Evolutionary conservation across 2,888 invertebrate genomes (phyloP).

Genomic region (Tiliacea citrago): DNA sequence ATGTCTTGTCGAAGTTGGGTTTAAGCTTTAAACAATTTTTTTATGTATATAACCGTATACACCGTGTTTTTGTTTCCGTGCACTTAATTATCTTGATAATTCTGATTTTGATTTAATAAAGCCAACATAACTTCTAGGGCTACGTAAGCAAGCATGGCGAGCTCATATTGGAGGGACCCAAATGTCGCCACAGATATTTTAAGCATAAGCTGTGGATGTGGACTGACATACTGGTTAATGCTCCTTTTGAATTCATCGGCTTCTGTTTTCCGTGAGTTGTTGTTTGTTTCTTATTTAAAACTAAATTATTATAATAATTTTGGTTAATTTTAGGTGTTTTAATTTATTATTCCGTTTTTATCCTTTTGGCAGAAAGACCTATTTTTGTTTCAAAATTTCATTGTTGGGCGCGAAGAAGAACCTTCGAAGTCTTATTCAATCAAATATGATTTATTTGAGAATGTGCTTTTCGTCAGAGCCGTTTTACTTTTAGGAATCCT

Average conservation of each 20-base stretch:
- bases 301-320: too few relatives aligned
- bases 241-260: slow-evolving; percentile 80
- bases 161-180: slow-evolving; percentile 74
- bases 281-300: not conserved
- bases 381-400: not conserved
- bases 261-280: slow-evolving; percentile 80
- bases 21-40: too few relatives aligned
- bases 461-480: not conserved
- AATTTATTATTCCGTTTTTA: not conserved
- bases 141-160: slow-evolving; percentile 83
- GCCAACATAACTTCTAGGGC: slow-evolving; percentile 72
- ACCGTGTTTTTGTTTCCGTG: too few relatives aligned
- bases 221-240: slow-evolving; percentile 80
- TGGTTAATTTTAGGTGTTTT: too few relatives aligned
- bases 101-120: slow-evolving; percentile 6
- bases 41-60: too few relatives aligned
- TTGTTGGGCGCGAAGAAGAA: not conserved
- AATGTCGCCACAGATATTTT: slow-evolving; percentile 82
- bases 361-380: not conserved
- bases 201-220: slow-evolving; percentile 79
- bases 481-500: slow-evolving; percentile 67
- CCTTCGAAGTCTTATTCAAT: not conserved
- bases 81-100: not conserved
- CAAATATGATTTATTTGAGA: not conserved
- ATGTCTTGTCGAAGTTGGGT: too few relatives aligned